Percentiles rank a stretch among this genome's conserved stretches.
These are phyloP conservation scores for Azemiops feae DNA, from an alignment of 2,113 vertebrate genomes.

Conservation along the genomic window DNA sequence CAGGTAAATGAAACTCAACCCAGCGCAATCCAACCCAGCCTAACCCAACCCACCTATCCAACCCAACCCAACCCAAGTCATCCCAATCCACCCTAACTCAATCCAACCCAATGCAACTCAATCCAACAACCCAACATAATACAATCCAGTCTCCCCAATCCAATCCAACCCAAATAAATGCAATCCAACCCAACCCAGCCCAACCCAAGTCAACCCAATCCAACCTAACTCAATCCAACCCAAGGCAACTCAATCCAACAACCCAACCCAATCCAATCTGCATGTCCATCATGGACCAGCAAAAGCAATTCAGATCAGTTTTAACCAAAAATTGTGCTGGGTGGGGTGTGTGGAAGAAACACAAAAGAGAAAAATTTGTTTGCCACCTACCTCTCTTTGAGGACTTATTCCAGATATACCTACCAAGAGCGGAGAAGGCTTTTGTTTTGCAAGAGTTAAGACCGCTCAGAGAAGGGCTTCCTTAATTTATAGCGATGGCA, in stretches of 20 bases:
- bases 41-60: too few species aligned
- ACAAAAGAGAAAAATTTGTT: neutral
- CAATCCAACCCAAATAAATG: too few species aligned
- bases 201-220: neutral
- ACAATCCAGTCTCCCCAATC: too few species aligned
- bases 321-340: neutral
- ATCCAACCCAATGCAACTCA: neutral
- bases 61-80: neutral
- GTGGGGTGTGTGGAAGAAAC: neutral
- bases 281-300: neutral
- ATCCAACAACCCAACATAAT: too few species aligned
- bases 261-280: neutral
- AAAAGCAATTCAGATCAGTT: neutral
- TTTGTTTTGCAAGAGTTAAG: neutral
- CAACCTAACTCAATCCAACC: too few species aligned
- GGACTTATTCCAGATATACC: neutral
- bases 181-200: neutral
- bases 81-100: too few species aligned
- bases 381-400: neutral
- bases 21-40: too few species aligned
- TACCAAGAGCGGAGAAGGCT: neutral
- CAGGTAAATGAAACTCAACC: too few species aligned
- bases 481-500: neutral
- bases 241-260: neutral
- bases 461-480: rapidly evolving